A percentile compares a stretch with the other conserved stretches of the same genome.
Conservation (phyloP, 2,888 invertebrate genomes). For the Agonopterix arenella region DNA sequence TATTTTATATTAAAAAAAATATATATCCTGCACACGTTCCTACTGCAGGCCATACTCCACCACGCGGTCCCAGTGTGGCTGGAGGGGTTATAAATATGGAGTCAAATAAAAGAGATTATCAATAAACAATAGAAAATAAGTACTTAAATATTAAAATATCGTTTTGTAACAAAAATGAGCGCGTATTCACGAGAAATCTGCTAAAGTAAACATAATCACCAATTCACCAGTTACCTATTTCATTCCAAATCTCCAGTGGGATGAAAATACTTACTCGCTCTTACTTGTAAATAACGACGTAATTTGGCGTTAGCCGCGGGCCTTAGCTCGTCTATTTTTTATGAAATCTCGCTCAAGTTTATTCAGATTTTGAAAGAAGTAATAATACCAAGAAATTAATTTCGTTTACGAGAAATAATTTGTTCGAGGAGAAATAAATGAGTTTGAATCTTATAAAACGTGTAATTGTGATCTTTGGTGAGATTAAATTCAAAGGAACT, state of each 20-base stretch:
- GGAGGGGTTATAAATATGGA: no score
- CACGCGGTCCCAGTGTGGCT: no score
- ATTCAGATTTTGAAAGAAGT: constrained; percentile 69
- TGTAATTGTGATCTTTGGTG: constrained; percentile 64
- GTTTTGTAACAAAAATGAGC: neutral
- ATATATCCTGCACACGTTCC: no score
- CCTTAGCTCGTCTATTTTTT: constrained; percentile 57
- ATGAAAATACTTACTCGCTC: constrained; percentile 43
- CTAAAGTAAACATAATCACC: constrained; percentile 4
- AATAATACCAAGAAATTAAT: constrained; percentile 68
- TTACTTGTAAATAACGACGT: constrained; percentile 67
- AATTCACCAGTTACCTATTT: neutral
- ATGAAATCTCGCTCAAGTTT: constrained; percentile 67
- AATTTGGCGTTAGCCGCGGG: constrained; percentile 68
- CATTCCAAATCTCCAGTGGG: constrained; percentile 22
- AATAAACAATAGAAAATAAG: no score
- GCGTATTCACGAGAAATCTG: neutral
- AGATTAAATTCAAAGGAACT: constrained; percentile 49
- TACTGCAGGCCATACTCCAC: no score
- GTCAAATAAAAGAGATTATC: no score
- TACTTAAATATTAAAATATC: neutral
- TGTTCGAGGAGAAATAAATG: constrained; percentile 57
- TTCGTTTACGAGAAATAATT: constrained; percentile 64
- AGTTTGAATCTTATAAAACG: constrained; percentile 59
- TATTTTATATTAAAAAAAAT: no score